Evolutionary conservation across 2,797 vertebrate species (phyloP).

Genomic region (Bovichtus variegatus): DNA sequence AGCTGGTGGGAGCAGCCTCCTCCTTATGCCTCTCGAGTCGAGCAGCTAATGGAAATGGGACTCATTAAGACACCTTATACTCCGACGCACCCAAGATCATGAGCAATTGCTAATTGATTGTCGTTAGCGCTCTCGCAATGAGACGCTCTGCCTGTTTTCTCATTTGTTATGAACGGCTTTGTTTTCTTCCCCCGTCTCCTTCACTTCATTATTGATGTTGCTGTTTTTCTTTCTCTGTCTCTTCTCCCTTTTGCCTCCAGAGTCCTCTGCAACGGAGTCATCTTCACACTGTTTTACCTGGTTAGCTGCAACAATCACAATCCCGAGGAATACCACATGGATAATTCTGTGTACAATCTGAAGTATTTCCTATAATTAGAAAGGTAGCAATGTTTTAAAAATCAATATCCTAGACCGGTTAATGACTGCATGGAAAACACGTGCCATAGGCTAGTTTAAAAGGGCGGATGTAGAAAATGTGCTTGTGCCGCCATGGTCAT

Average conservation of each 20-base stretch:
- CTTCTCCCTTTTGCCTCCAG: conserved; percentile 44
- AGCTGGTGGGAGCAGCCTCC: conserved; percentile 75
- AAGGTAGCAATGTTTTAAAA: conserved; percentile 23
- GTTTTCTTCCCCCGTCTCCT: conserved; percentile 77
- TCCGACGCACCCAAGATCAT: conserved; percentile 78
- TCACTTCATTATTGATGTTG: conserved; percentile 80
- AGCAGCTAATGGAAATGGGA: conserved; percentile 83
- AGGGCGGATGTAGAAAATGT: conserved; percentile 57
- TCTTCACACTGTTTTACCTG: conserved; percentile 40
- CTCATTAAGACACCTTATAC: conserved; percentile 85
- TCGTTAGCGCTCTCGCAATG: conserved; percentile 80
- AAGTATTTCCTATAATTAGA: conserved; percentile 31
- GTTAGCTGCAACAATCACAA: conserved; percentile 44
- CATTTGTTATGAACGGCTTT: conserved; percentile 81
- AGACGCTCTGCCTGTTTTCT: conserved; percentile 79
- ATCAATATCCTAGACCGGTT: conserved; percentile 41
- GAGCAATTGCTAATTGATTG: conserved; percentile 85
- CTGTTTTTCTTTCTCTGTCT: conserved; percentile 60
- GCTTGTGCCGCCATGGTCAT: conserved; percentile 58
- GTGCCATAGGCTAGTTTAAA: conserved; percentile 27
- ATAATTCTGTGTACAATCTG: conserved; percentile 6
- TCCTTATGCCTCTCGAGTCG: conserved; percentile 81
- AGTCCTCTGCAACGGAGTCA: conserved; percentile 42
- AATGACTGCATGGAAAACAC: conserved; percentile 48
- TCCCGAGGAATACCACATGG: conserved; percentile 14